These are phyloP conservation scores for Acromyrmex heyeri DNA, from an alignment of 1,140 invertebrate species.

Conservation along the genomic window DNA sequence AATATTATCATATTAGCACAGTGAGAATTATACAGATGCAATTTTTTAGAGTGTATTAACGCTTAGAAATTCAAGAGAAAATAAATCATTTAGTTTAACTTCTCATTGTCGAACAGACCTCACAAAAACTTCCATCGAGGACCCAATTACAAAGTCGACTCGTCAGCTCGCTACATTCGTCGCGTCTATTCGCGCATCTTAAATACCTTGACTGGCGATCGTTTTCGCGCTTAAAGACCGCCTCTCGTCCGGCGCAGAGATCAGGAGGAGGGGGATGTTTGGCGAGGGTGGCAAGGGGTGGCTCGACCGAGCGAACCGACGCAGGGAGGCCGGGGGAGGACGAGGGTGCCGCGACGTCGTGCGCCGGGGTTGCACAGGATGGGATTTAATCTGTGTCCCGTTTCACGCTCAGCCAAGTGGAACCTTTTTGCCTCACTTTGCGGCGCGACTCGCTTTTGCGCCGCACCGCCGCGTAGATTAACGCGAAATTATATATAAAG, in stretches of 20 bases:
- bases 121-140: neutral
- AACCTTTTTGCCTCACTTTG: constrained; percentile 87
- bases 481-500: constrained; percentile 87
- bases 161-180: constrained; percentile 2
- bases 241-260: constrained; percentile 58
- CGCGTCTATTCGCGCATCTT: constrained; percentile 57
- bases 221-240: constrained; percentile 69
- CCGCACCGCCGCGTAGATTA: constrained; percentile 86
- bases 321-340: constrained; percentile 52
- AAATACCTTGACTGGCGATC: constrained; percentile 58
- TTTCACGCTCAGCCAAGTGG: constrained; percentile 87
- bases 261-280: constrained; percentile 72
- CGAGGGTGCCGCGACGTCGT: constrained; percentile 78
- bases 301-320: constrained; percentile 60
- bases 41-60: neutral
- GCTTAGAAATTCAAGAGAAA: neutral
- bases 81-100: neutral
- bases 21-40: too few relatives aligned
- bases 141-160: constrained; percentile 5
- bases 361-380: constrained; percentile 79
- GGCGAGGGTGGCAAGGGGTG: constrained; percentile 66
- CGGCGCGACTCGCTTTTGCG: constrained; percentile 85
- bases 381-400: constrained; percentile 87
- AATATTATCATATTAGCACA: too few relatives aligned
- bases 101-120: neutral